A percentile compares a stretch with the other conserved stretches of the same genome.
Evolutionary conservation across 2,113 vertebrate genomes (phyloP).

Genomic region (Zapus hudsonius): DNA sequence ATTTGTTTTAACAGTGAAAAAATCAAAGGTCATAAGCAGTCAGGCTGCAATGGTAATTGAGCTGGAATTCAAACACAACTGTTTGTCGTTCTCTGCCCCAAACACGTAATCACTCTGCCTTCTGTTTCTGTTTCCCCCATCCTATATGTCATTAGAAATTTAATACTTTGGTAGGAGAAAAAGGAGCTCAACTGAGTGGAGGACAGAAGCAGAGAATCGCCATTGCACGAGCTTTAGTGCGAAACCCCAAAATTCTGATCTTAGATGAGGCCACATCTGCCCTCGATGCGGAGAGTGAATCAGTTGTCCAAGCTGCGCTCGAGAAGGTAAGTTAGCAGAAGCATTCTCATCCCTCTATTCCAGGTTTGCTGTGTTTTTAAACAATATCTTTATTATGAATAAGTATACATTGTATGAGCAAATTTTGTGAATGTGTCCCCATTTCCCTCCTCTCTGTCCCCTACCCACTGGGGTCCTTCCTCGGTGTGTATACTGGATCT

Average conservation of each 20-base stretch:
- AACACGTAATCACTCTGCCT: not conserved
- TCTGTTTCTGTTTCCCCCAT: constrained; percentile 12
- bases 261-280: constrained; percentile 84
- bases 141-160: constrained; percentile 73
- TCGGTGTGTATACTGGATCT: too few relatives aligned
- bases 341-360: not conserved
- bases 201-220: constrained; percentile 79
- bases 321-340: constrained; percentile 77
- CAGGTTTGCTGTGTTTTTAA: not conserved
- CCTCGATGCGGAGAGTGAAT: constrained; percentile 80
- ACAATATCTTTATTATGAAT: too few relatives aligned
- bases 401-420: too few relatives aligned
- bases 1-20: constrained; percentile 27
- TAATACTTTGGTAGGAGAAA: constrained; percentile 81
- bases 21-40: not conserved
- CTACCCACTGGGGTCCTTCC: too few relatives aligned
- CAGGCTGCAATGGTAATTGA: not conserved
- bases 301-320: constrained; percentile 77
- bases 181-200: constrained; percentile 81
- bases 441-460: too few relatives aligned
- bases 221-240: constrained; percentile 78
- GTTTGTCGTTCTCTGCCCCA: constrained; percentile 3
- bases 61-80: not conserved
- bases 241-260: constrained; percentile 82
- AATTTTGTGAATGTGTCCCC: too few relatives aligned